Conservation (phyloP, 2,113 vertebrate species). For the Platanista minor region DNA sequence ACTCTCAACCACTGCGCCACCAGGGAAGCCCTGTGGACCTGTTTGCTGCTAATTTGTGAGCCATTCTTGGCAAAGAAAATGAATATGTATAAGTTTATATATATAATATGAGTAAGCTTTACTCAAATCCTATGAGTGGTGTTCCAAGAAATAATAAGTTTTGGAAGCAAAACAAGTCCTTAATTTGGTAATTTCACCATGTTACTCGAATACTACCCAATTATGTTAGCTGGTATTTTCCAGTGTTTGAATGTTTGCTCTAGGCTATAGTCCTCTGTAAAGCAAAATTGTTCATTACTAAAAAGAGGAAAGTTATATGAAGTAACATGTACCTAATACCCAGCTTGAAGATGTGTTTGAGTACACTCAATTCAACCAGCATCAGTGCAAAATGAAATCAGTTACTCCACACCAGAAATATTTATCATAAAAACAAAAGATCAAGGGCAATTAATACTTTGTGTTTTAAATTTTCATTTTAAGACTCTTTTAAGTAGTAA, state of each 20-base stretch:
- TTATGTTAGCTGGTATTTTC: neutral
- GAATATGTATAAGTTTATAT: neutral
- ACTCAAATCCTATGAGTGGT: neutral
- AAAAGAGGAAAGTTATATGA: neutral
- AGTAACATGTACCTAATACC: neutral
- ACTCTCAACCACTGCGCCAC: too few species aligned
- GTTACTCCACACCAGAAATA: neutral
- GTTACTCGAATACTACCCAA: neutral
- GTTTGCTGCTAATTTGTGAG: neutral
- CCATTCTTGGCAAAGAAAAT: neutral
- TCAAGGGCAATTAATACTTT: neutral
- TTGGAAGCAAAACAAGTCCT: neutral
- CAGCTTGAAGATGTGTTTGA: neutral
- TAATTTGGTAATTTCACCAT: neutral
- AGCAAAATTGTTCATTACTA: neutral
- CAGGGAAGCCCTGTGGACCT: too few species aligned
- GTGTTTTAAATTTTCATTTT: neutral
- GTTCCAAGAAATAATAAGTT: neutral
- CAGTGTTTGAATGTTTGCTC: neutral
- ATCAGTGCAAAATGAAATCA: neutral
- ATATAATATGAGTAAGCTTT: neutral
- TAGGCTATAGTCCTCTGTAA: neutral
- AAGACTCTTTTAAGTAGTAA: slow-evolving; percentile 6
- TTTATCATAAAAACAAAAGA: neutral
- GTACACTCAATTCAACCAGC: neutral